Percentiles rank a stretch among this genome's conserved stretches.
Conservation (phyloP, 2,888 invertebrate species). For the Tenthredo notha region DNA sequence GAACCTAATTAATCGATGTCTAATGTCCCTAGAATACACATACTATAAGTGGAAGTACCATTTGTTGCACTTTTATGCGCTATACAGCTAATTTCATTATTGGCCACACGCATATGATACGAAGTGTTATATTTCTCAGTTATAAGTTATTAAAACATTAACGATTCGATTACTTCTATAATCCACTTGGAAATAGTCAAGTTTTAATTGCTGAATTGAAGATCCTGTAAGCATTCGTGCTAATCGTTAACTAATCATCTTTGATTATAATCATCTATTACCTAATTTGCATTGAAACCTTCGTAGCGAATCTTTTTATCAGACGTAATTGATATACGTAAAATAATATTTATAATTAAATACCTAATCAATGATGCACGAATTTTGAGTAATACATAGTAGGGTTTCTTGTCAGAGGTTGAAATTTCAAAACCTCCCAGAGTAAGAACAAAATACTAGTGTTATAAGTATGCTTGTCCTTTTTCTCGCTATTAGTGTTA, state of each 20-base stretch:
- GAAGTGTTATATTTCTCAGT: background rate
- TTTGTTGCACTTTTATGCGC: slow-evolving; percentile 34
- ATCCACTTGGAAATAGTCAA: background rate
- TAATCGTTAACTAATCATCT: background rate
- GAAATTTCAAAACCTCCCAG: background rate
- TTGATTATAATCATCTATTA: background rate
- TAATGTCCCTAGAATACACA: slow-evolving; percentile 24
- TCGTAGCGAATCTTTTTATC: background rate
- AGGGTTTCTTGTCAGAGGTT: background rate
- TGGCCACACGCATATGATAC: background rate
- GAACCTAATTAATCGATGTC: slow-evolving; percentile 40
- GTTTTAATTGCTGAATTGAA: background rate
- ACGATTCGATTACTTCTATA: background rate
- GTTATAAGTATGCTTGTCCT: slow-evolving; percentile 31
- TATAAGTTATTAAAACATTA: slow-evolving; percentile 19
- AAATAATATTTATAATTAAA: background rate
- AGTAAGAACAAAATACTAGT: slow-evolving; percentile 6
- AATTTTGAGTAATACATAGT: background rate
- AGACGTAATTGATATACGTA: slow-evolving; percentile 6
- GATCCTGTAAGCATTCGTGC: background rate
- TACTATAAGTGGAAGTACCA: slow-evolving; percentile 30
- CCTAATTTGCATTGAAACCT: background rate
- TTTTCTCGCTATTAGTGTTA: slow-evolving; percentile 29
- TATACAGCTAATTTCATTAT: slow-evolving; percentile 13
- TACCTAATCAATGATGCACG: slow-evolving; percentile 35